Percentiles rank a stretch among this genome's conserved stretches.
Evolutionary conservation across 2,113 vertebrate species (phyloP).

Genomic region (Megaceryle torquata): DNA sequence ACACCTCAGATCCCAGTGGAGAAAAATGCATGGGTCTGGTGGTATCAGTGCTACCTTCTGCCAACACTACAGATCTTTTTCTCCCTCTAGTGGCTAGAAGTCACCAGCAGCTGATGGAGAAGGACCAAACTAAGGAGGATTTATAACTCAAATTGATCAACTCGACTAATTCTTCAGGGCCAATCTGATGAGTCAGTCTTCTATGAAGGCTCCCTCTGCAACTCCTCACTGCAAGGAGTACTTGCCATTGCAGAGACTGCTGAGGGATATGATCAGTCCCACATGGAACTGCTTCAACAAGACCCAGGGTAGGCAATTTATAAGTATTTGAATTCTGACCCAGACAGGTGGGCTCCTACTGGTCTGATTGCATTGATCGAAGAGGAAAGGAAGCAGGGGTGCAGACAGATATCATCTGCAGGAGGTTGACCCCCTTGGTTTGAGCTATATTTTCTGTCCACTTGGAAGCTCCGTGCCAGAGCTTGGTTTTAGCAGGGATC

Average conservation of each 20-base stretch:
- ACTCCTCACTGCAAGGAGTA: background rate
- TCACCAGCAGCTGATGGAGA: background rate
- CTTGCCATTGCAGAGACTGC: background rate
- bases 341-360: background rate
- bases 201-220: background rate
- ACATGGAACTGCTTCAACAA: background rate
- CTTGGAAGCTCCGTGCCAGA: background rate
- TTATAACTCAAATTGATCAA: background rate
- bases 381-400: background rate
- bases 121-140: background rate
- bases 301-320: background rate
- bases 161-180: background rate
- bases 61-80: background rate
- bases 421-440: background rate
- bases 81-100: slow-evolving; percentile 50
- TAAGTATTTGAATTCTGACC: background rate
- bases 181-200: background rate
- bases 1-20: background rate
- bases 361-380: background rate
- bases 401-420: background rate
- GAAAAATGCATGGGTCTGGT: background rate
- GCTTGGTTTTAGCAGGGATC: background rate
- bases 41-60: background rate
- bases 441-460: background rate
- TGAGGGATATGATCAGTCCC: background rate